Conservation (phyloP, 2,888 invertebrate species). For the Epirrhoe tristata region DNA sequence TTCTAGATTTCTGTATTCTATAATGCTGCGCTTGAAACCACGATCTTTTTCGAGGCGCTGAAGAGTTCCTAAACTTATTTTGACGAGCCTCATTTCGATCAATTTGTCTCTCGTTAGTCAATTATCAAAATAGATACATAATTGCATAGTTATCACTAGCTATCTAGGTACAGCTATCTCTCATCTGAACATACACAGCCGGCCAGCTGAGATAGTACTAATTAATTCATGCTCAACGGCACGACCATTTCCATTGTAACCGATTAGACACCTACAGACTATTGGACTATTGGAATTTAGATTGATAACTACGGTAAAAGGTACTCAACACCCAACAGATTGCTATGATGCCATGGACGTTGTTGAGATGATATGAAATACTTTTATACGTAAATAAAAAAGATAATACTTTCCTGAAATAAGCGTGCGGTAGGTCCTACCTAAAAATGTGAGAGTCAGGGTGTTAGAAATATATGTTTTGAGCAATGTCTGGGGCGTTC, state of each 20-base stretch:
- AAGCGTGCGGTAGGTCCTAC: no score
- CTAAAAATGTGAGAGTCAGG: no score
- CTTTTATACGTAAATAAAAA: no score
- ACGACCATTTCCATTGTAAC: slow-evolving; percentile 18
- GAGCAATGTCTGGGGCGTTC: not conserved
- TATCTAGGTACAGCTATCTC: not conserved
- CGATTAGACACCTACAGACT: slow-evolving; percentile 9
- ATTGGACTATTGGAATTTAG: not conserved
- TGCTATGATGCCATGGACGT: no score
- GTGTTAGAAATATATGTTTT: not conserved
- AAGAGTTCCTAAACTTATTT: no score
- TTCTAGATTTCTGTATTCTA: not conserved
- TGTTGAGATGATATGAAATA: no score
- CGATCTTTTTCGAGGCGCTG: no score
- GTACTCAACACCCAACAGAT: no score
- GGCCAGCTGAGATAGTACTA: slow-evolving; percentile 23
- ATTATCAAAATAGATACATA: not conserved
- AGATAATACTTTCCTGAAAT: no score
- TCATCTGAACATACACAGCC: not conserved
- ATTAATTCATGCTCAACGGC: slow-evolving; percentile 29
- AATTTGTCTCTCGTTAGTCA: not conserved
- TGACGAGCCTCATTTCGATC: not conserved
- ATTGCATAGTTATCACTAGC: slow-evolving; percentile 5
- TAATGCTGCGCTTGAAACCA: no score
- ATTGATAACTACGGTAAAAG: no score